Evolutionary conservation across 2,888 invertebrate species (phyloP).

Genomic region (Orthonevra nobilis): DNA sequence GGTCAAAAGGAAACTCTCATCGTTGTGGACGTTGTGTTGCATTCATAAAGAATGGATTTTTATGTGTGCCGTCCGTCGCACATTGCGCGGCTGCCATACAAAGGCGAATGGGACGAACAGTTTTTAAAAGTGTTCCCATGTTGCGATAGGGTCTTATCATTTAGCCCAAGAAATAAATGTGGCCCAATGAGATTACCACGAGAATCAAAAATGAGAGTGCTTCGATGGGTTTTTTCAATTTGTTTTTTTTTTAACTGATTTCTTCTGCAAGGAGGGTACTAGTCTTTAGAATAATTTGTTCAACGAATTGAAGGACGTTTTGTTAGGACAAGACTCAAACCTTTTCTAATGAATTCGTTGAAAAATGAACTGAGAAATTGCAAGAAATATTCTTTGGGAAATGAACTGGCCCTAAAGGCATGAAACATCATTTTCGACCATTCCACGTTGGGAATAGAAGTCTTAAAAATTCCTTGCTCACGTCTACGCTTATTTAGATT

Average conservation of each 20-base stretch:
- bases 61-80: conserved; percentile 47
- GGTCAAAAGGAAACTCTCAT: conserved; percentile 22
- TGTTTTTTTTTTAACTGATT: neutral
- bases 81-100: conserved; percentile 34
- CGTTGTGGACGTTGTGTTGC: conserved; percentile 41
- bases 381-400: too few species aligned
- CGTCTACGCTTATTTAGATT: too few species aligned
- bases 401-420: too few species aligned
- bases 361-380: too few species aligned
- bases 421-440: too few species aligned
- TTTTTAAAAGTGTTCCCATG: conserved; percentile 70
- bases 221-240: conserved; percentile 5
- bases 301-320: conserved; percentile 2
- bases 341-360: too few species aligned
- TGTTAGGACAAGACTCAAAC: too few species aligned
- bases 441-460: too few species aligned
- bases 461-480: too few species aligned
- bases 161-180: conserved; percentile 67
- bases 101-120: conserved; percentile 48
- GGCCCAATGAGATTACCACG: conserved; percentile 66
- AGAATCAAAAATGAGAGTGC: conserved; percentile 62
- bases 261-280: conserved; percentile 30
- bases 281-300: conserved; percentile 17
- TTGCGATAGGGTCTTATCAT: conserved; percentile 69
- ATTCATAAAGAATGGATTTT: conserved; percentile 69